A percentile compares a stretch with the other conserved stretches of the same genome.
Conservation (phyloP, 2,888 invertebrate genomes). For the Alcis repandata region DNA sequence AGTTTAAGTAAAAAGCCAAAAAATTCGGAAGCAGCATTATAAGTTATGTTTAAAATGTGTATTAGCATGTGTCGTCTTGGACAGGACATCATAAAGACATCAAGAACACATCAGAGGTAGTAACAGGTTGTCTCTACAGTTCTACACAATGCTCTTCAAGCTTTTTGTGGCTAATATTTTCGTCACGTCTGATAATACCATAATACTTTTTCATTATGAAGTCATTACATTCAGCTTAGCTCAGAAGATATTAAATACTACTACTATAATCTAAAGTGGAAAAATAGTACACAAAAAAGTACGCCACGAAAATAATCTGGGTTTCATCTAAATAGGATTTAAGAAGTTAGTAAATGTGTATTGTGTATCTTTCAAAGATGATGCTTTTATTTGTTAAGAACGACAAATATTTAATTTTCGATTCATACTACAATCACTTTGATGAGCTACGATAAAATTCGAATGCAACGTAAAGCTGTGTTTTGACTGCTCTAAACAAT, state of each 20-base stretch:
- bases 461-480: too few relatives aligned
- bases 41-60: slow-evolving; percentile 53
- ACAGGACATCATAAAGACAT: slow-evolving; percentile 83
- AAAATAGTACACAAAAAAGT: too few relatives aligned
- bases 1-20: background rate
- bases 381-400: too few relatives aligned
- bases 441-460: too few relatives aligned
- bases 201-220: background rate
- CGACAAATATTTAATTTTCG: too few relatives aligned
- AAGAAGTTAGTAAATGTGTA: too few relatives aligned
- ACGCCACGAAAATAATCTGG: too few relatives aligned
- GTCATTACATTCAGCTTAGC: background rate
- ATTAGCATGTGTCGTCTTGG: slow-evolving; percentile 68
- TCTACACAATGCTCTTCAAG: slow-evolving; percentile 13
- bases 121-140: slow-evolving; percentile 68
- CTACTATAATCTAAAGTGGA: too few relatives aligned
- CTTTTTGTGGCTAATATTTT: slow-evolving; percentile 15
- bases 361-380: too few relatives aligned
- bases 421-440: too few relatives aligned
- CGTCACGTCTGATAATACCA: background rate
- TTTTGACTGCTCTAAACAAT: too few relatives aligned
- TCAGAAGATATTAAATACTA: background rate
- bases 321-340: too few relatives aligned
- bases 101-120: slow-evolving; percentile 82
- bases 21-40: background rate